These are phyloP conservation scores for human DNA, from an alignment of 2,113 vertebrate species.

Conservation along the genomic window GRCh38 chr1:201901001-201901500, in stretches of 20 bases:
- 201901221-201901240: neutral
- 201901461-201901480: neutral
- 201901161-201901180: neutral
- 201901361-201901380: neutral
- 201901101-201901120: neutral
- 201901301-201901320: neutral
- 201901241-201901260: neutral
- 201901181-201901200: neutral
- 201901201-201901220: neutral
- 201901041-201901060: neutral
- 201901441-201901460: neutral
- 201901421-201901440: neutral
- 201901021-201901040: neutral
- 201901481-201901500: neutral
- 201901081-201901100: neutral
- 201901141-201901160: neutral
- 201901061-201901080: fast-evolving
- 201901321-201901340: neutral
- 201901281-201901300: neutral
- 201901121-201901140: neutral
- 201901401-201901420: neutral
- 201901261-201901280: neutral
- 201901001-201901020: too few species aligned
- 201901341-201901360: neutral
- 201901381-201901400: neutral